Base-by-base conservation (phyloP, 2,113 vertebrate genomes). In the Phalacrocorax carbo region DNA sequence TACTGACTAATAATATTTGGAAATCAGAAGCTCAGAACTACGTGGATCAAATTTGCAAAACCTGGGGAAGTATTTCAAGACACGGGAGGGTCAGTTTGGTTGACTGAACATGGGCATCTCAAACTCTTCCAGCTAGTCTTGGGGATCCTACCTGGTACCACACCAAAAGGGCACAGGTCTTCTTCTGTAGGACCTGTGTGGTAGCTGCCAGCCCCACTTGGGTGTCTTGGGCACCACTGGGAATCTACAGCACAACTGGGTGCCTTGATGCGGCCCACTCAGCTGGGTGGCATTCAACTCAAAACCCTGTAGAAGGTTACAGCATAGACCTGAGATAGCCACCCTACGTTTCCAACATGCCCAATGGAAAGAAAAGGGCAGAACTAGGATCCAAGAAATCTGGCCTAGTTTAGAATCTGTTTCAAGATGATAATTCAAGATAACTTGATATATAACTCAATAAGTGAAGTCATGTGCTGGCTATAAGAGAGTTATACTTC, bases 331-430 rank as follows among this genome's bases (percentile, higher is more conserved):
- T 61, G 36, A 40, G 16, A 5, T 46, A 77, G 15, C 29, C 82
- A 71, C 12, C 27, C 55, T 66, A 20, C 0, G 0, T 15, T 27
- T 61, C 36, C 71, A 34, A 3, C 1, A 22, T 34, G 60, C 6
- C 40, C 49, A 36, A 7, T 19, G 38, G 65, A 60, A 34, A 73
- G 22, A 65, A 51, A 64, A 84, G 27, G 36, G 16, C 27, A 40
- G 26, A 38, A 42, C 9, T n/a, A 54, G 5, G 51, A 57, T 7
- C 21, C 2, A 4, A 49, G 25, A 16, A 21, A 25, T 32, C 55
- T 29, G 51, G 42, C 11, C 25, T 42, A 15, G 23, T 32, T 62
- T n/a, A 36, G 36, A 7, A 36, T 1, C 34, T 34, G 11, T 40
- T 87, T 82, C 60, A 82, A 42, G 8, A 2, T 62, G 64, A 81